These are phyloP conservation scores for Allolobophora icterica DNA, from an alignment of 2,888 invertebrate species.

Conservation along the genomic window DNA sequence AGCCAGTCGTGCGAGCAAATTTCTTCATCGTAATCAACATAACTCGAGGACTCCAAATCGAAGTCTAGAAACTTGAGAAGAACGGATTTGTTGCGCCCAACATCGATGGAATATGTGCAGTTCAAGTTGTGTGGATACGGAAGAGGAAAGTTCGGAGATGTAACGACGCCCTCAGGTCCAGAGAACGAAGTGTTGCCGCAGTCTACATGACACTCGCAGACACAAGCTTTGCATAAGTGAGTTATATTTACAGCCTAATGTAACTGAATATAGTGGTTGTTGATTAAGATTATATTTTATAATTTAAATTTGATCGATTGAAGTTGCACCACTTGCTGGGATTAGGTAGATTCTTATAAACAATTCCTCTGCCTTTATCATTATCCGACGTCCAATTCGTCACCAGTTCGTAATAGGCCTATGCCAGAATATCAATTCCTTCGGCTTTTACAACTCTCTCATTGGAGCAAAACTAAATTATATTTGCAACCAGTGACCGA, in stretches of 20 bases:
- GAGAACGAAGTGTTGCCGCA: constrained; percentile 8
- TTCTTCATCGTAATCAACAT: too few relatives aligned
- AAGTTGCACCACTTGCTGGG: too few relatives aligned
- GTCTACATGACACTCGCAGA: neutral
- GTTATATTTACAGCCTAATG: neutral
- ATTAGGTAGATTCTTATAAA: too few relatives aligned
- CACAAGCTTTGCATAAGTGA: neutral
- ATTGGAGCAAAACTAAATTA: too few relatives aligned
- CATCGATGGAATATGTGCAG: constrained; percentile 1
- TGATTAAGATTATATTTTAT: neutral
- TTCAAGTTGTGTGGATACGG: neutral
- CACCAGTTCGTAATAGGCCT: too few relatives aligned
- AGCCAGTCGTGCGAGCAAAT: neutral
- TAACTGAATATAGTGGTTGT: neutral
- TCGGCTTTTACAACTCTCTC: too few relatives aligned
- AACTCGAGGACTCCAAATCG: neutral
- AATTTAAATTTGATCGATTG: too few relatives aligned
- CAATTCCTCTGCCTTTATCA: too few relatives aligned
- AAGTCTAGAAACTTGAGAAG: neutral
- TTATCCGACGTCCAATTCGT: too few relatives aligned
- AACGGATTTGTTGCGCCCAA: neutral
- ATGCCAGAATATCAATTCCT: too few relatives aligned
- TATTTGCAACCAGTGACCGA: too few relatives aligned
- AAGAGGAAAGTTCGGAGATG: neutral
- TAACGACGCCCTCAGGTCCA: neutral